These are phyloP conservation scores for Nesoenas mayeri DNA, from an alignment of 2,113 vertebrate species.

Conservation along the genomic window DNA sequence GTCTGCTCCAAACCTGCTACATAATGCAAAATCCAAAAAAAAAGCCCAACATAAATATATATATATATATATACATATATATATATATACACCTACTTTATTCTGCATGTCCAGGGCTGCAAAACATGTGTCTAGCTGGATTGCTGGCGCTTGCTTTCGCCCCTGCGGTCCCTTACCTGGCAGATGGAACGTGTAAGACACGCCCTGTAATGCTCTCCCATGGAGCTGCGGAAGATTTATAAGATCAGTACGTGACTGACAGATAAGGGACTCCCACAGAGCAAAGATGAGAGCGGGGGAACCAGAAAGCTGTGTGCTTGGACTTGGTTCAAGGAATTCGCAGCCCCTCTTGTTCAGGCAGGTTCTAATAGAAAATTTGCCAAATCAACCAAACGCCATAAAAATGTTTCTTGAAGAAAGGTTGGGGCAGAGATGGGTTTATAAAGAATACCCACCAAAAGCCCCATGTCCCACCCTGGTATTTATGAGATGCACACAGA, in stretches of 20 bases:
- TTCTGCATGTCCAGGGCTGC: background rate
- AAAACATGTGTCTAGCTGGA: background rate
- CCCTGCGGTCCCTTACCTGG: background rate
- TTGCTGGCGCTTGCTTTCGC: background rate
- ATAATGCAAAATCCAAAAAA: accelerated
- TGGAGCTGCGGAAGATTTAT: background rate
- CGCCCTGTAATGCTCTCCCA: background rate
- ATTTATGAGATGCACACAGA: slow-evolving; percentile 51
- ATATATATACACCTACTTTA: background rate
- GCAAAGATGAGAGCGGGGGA: slow-evolving; percentile 4
- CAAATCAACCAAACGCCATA: slow-evolving; percentile 4
- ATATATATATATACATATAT: too few relatives aligned
- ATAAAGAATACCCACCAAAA: background rate
- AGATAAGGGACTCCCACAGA: slow-evolving; percentile 62
- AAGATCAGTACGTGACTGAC: slow-evolving; percentile 33
- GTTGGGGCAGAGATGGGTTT: background rate
- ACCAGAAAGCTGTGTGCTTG: slow-evolving; percentile 16
- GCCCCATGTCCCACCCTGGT: slow-evolving; percentile 4
- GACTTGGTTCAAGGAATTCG: slow-evolving; percentile 61
- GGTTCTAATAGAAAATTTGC: slow-evolving; percentile 45
- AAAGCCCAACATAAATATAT: too few relatives aligned
- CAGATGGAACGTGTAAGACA: slow-evolving; percentile 5
- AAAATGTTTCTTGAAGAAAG: background rate
- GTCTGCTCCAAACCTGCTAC: background rate
- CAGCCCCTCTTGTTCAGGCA: slow-evolving; percentile 55